Evolutionary conservation across 2,113 vertebrate genomes (phyloP).

Genomic region (Caloenas nicobarica): DNA sequence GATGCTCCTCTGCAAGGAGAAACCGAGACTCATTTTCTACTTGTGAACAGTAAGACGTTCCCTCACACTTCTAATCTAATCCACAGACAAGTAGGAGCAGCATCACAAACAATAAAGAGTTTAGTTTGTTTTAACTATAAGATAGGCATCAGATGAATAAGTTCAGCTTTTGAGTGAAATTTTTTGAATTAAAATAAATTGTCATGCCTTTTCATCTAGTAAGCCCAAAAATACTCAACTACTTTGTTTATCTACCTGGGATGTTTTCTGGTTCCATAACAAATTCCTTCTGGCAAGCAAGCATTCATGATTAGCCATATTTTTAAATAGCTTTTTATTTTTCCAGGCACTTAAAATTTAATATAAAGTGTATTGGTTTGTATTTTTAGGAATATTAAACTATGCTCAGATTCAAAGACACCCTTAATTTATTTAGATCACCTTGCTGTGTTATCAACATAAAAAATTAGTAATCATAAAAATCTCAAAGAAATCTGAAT

Average conservation of each 20-base stretch:
- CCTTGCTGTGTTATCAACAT: neutral
- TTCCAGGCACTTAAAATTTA: neutral
- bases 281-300: neutral
- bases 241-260: neutral
- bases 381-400: neutral
- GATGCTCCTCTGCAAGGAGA: neutral
- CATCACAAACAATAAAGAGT: neutral
- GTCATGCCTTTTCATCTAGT: neutral
- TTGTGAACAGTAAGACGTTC: neutral
- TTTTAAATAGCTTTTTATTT: neutral
- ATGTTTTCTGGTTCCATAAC: neutral
- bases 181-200: neutral
- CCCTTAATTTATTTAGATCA: neutral
- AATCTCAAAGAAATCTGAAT: neutral
- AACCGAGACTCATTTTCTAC: neutral
- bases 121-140: neutral
- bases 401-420: neutral
- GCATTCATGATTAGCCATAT: neutral
- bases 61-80: neutral
- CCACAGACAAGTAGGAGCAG: neutral
- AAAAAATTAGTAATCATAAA: neutral
- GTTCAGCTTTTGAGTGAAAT: neutral
- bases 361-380: neutral
- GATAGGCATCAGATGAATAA: neutral
- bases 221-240: neutral